Evolutionary conservation across 1,140 invertebrate species (phyloP), one percentile per base, ranked within the genome.

Genomic region (Aporrectodea caliginosa): DNA sequence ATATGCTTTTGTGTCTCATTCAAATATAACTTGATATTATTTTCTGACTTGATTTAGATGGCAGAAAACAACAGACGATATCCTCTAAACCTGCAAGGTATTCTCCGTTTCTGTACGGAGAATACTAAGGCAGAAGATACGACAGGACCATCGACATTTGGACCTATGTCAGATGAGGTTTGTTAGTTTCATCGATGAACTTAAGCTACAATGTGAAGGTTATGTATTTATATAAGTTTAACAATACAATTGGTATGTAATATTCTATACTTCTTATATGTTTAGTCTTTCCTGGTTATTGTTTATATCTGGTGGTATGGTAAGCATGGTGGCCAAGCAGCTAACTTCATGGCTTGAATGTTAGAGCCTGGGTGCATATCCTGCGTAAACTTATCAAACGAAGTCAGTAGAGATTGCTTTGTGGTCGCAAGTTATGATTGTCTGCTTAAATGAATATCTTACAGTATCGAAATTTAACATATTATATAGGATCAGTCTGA

Each of bases 51-150:
- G n/a, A 58, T 58, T 6, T 22, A 58, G 43, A 58, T 58, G 43
- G 43, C 43, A 6, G 43, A 58, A 58, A 58, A 74, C 73, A 34
- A 74, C 33, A 30, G 73, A 31, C 29, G 73, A 22, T 74, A 31
- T 16, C 82, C 82, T 14, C 80, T 74, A 73, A 79, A 83, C 35
- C 75, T 83, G 80, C 80, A 82, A 35, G 81, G 73, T 33, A 69
- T 84, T 35, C 33, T 84, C 32, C 81, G 81, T 35, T 82, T 84
- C 73, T 84, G 82, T 77, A 33, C 79, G 32, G 82, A 83, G 31
- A 78, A 80, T 2, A 82, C 82, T 16, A 72, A 79, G 68, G 32
- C 68, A 12, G 83, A 83, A 75, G 83, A 84, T 82, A 74, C 81
- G 0, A 75, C 80, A 1, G 33, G n/a, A 14, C 32, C 80, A 29